Evolutionary conservation across 2,888 invertebrate species (phyloP).

Genomic region (Sminthurinus aureus): DNA sequence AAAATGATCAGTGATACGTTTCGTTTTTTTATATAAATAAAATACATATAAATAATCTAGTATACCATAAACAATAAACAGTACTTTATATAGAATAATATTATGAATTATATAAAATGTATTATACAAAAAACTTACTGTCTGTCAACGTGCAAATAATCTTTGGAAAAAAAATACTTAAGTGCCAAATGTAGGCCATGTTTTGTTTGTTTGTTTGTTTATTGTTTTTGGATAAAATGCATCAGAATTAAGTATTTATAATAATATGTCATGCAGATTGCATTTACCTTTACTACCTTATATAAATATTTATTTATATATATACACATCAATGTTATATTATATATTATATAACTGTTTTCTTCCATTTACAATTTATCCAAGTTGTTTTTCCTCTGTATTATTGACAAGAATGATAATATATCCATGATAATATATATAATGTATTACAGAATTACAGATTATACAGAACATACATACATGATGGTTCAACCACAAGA

Average conservation of each 20-base stretch:
- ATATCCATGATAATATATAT: too few species aligned
- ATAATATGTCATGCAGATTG: not conserved
- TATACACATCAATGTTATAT: not conserved
- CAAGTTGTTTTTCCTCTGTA: not conserved
- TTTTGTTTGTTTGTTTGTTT: slow-evolving; percentile 9
- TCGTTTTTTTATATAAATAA: slow-evolving; percentile 13
- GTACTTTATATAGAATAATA: too few species aligned
- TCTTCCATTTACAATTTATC: not conserved
- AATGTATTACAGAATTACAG: too few species aligned
- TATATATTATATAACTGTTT: not conserved
- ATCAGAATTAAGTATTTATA: not conserved
- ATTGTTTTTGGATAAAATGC: not conserved
- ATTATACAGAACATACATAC: too few species aligned
- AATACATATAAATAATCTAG: too few species aligned
- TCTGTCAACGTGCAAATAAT: slow-evolving; percentile 15
- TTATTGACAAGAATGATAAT: not conserved
- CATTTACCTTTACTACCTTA: not conserved
- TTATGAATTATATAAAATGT: not conserved
- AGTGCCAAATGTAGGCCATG: slow-evolving; percentile 38
- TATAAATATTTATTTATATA: not conserved
- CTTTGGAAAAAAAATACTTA: slow-evolving; percentile 21
- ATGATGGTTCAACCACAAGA: too few species aligned
- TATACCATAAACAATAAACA: too few species aligned
- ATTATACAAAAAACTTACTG: slow-evolving; percentile 2
- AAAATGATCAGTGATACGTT: slow-evolving; percentile 34